phyloP scores from a whole-genome alignment of 2,888 invertebrate species.

The Pachymerium ferrugineum region DNA sequence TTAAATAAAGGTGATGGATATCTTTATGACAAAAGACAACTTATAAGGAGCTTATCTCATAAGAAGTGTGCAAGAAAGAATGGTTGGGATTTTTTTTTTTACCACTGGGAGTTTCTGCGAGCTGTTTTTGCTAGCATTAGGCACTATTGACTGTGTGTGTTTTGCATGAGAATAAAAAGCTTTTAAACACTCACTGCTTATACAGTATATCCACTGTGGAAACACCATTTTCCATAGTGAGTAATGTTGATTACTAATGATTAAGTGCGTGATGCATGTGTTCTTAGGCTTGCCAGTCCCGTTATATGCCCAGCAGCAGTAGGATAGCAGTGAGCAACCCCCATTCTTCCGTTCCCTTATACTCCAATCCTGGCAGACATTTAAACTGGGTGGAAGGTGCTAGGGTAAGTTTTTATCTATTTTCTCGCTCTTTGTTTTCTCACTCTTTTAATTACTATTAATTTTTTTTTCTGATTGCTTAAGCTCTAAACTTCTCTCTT shows the following conservation, averaged over 20 bases:
- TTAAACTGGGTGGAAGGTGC: conserved; percentile 6
- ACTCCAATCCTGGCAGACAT: conserved; percentile 23
- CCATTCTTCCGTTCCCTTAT: not conserved
- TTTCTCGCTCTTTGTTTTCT: not conserved
- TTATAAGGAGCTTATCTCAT: too few relatives aligned
- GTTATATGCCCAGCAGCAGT: conserved; percentile 27
- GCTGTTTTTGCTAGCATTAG: too few relatives aligned
- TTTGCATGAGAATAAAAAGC: too few relatives aligned
- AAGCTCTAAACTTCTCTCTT: not conserved
- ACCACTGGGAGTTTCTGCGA: too few relatives aligned
- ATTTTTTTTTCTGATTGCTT: not conserved
- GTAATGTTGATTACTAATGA: conserved; percentile 8
- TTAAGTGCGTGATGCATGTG: conserved; percentile 15
- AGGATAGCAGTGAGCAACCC: conserved; percentile 29
- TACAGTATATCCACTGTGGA: not conserved
- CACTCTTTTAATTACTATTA: not conserved
- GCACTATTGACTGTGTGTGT: too few relatives aligned
- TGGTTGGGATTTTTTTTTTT: too few relatives aligned
- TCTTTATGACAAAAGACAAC: too few relatives aligned
- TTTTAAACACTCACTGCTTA: too few relatives aligned
- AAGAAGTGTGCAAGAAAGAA: too few relatives aligned
- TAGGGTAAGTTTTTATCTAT: not conserved
- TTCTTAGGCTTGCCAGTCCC: conserved; percentile 20
- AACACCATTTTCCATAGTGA: not conserved
- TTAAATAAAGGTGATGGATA: too few relatives aligned